A percentile compares a stretch with the other conserved stretches of the same genome.
phyloP scores from a whole-genome alignment of 35 echinoderm and acorn worm species.

The Apostichopus californicus region DNA sequence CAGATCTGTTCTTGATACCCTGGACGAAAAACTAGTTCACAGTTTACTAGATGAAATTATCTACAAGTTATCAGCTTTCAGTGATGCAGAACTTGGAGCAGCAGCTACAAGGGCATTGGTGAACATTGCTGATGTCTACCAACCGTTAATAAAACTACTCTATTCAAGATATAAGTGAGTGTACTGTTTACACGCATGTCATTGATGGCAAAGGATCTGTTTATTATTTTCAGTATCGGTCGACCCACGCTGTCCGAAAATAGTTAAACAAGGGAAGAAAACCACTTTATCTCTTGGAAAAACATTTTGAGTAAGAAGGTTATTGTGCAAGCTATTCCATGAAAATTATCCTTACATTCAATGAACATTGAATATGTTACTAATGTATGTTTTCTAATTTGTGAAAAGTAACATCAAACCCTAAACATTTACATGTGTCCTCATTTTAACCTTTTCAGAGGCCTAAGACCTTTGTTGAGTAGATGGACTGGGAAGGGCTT shows the following conservation, averaged over 20 bases:
- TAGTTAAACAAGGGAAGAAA: no score
- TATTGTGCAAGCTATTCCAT: no score
- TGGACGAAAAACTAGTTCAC: constrained; percentile 86
- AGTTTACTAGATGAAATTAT: constrained; percentile 94
- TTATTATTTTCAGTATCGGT: no score
- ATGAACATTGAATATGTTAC: no score
- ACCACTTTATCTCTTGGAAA: no score
- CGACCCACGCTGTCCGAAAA: no score
- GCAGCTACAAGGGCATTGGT: constrained; percentile 87
- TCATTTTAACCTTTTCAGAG: constrained; percentile 50
- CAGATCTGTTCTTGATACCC: constrained; percentile 73
- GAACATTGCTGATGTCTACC: constrained; percentile 84
- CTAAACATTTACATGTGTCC: no score
- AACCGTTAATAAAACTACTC: constrained; percentile 76
- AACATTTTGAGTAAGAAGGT: no score
- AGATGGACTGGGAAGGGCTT: constrained; percentile 97
- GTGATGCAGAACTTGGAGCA: constrained; percentile 86
- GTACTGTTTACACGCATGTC: not conserved
- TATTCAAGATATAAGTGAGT: constrained; percentile 97
- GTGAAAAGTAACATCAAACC: no score
- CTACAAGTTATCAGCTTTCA: constrained; percentile 96
- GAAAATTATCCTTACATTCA: no score
- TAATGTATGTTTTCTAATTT: no score
- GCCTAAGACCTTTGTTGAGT: constrained; percentile 86
- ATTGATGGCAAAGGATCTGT: no score